A percentile compares a stretch with the other conserved stretches of the same genome.
phyloP scores from a whole-genome alignment of 1,140 invertebrate species.

The Drosophila littoralis region DNA sequence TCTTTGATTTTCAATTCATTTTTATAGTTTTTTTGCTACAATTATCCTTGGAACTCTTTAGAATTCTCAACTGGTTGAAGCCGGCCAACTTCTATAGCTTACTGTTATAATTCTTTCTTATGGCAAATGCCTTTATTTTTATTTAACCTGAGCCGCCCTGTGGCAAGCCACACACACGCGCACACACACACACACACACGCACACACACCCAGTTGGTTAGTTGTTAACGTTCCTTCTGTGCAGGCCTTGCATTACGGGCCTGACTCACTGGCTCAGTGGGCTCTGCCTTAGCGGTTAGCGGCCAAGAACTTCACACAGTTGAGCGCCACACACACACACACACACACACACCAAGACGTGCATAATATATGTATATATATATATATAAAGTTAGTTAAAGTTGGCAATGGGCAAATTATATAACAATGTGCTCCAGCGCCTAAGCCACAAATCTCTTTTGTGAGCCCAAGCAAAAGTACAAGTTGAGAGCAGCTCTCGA shows the following conservation, averaged over 20 bases:
- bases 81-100: background rate
- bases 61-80: background rate
- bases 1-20: too few relatives aligned
- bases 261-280: constrained; percentile 39
- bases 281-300: constrained; percentile 58
- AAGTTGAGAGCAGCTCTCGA: constrained; percentile 47
- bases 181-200: background rate
- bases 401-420: constrained; percentile 52
- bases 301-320: constrained; percentile 79
- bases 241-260: constrained; percentile 17
- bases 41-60: too few relatives aligned
- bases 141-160: constrained; percentile 34
- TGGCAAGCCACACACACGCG: constrained; percentile 19
- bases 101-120: background rate
- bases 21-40: background rate
- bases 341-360: constrained; percentile 7
- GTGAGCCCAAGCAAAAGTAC: constrained; percentile 61
- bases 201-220: constrained; percentile 9
- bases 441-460: constrained; percentile 48
- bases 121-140: constrained; percentile 6
- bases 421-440: constrained; percentile 46
- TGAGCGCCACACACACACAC: constrained; percentile 56
- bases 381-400: constrained; percentile 32
- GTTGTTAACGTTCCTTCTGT: constrained; percentile 19
- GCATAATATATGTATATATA: constrained; percentile 4